Base-by-base conservation (phyloP, 2,113 vertebrate genomes). In the Cheilinus undulatus region DNA sequence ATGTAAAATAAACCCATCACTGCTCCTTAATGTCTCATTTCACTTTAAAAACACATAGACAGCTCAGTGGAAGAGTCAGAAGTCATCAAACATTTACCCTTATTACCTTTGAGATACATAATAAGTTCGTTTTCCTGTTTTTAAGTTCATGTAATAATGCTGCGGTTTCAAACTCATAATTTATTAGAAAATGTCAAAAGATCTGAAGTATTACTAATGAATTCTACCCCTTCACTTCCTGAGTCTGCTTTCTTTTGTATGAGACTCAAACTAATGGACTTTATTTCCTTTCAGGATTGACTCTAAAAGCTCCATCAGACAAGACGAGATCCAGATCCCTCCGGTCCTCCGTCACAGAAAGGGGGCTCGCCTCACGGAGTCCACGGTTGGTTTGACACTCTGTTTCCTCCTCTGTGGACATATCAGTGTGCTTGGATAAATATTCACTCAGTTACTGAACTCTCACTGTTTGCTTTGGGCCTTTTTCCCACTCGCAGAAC, bases 321-420 rank as follows among this genome's bases (percentile, higher is more conserved):
- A 1, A 7, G 70, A 85, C 20, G 71, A 82, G 62, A 46, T 11
- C 72, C 60, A 73, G 61, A 79, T 69, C 42, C 46, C 79, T 38
- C 65, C 76, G 40, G 63, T 78, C 17, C 85, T 88, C 17, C 81
- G 75, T 34, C 85, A 80, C 51, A 88, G 87, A 45, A 85, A 83
- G 64, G 60, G 65, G 6, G 15, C 28, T 46, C 27, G 23, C 19
- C 36, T 42, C 36, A 5, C 49, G 1, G 56, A 82, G 23, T 20
- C 66, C 45, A 53, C 1, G 83, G 89, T 91, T 19, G 50, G 82
- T 81, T 69, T 24, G 15, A 65, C 9, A 3, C 38, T 45, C 6
- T 6, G n/a, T 36, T 69, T 82, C 22, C 46, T 59, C 36, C 19
- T 52, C 38, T 40, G 3, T 53, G 46, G 45, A 58, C n/a, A 43